A percentile compares a stretch with the other conserved stretches of the same genome.
Conservation (phyloP, 2,113 vertebrate genomes). For the Bufo gargarizans region DNA sequence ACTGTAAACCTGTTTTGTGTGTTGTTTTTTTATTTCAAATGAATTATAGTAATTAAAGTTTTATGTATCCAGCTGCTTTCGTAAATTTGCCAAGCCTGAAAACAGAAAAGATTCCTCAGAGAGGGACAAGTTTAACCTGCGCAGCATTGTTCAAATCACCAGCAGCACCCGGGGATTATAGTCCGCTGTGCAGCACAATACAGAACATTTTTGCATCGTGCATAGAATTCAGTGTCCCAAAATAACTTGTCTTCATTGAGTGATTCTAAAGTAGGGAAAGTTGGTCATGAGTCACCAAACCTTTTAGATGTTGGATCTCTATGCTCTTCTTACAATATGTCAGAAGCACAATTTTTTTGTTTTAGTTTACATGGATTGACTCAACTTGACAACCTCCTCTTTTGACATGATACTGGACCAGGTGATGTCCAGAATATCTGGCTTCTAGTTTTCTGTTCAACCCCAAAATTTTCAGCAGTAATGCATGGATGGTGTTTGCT, state of each 20-base stretch:
- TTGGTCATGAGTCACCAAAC: background rate
- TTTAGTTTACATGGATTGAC: background rate
- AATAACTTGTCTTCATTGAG: background rate
- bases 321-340: background rate
- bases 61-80: constrained; percentile 38
- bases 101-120: constrained; percentile 9
- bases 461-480: background rate
- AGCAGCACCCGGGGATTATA: background rate
- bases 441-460: background rate
- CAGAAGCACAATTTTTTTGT: background rate
- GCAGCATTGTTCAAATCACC: constrained; percentile 4
- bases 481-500: background rate
- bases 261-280: background rate
- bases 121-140: constrained; percentile 10
- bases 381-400: background rate
- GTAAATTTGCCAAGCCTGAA: constrained; percentile 13
- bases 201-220: background rate
- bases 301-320: background rate
- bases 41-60: constrained; percentile 20
- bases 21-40: background rate
- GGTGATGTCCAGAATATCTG: background rate
- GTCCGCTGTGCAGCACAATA: background rate
- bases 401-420: too few species aligned
- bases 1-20: constrained; percentile 1
- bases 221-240: background rate